Evolutionary conservation across 2,888 invertebrate species (phyloP).

Genomic region (Mechanitis messenoides): DNA sequence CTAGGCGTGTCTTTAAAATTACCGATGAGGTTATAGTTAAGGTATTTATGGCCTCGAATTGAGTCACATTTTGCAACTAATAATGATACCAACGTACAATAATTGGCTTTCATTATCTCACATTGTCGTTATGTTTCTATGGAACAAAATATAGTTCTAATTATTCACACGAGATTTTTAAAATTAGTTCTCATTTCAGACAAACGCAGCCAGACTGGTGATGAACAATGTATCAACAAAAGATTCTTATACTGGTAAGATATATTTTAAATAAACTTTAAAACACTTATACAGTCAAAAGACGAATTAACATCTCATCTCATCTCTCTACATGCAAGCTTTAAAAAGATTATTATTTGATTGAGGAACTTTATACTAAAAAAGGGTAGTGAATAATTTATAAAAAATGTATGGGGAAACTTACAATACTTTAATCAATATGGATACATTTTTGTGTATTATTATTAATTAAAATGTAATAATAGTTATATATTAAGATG

Average conservation of each 20-base stretch:
- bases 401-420: no score
- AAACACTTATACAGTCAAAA: background rate
- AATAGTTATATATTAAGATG: no score
- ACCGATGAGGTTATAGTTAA: slow-evolving; percentile 1
- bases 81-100: background rate
- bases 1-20: background rate
- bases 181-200: slow-evolving; percentile 14
- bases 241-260: slow-evolving; percentile 62
- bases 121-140: background rate
- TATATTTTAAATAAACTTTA: slow-evolving; percentile 18
- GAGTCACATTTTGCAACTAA: slow-evolving; percentile 4
- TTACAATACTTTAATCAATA: no score
- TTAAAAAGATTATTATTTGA: no score
- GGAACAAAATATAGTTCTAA: no score
- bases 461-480: no score
- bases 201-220: slow-evolving; percentile 37
- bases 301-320: background rate
- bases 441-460: no score
- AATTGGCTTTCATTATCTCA: slow-evolving; percentile 1
- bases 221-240: slow-evolving; percentile 70
- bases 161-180: no score
- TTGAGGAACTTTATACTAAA: no score
- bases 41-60: slow-evolving; percentile 1
- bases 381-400: no score
- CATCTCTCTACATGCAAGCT: no score